Base-by-base conservation (phyloP, 2,113 vertebrate genomes). In the Rhagologus leucostigma region DNA sequence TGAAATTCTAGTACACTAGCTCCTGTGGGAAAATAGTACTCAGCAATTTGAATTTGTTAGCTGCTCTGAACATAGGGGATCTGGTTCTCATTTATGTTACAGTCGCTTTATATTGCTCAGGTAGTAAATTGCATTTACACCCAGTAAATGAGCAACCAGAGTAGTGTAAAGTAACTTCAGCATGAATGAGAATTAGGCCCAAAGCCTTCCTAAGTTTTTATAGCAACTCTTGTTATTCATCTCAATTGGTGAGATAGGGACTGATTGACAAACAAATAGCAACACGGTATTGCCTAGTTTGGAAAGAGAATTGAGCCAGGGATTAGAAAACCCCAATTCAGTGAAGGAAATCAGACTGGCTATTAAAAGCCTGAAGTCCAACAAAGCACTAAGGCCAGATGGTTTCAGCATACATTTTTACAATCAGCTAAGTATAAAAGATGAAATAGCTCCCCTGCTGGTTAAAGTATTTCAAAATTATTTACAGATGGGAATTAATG, bases 401-500 rank as follows among this genome's bases (percentile, higher is more conserved):
- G 97, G 97, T 95, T 98, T 96, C 93, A 95, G 93, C 81, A 81
- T 84, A 94, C 81, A 92, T 97, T 84, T 97, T 97, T 97, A 95
- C 96, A 97, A 97, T 97, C 95, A 91, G 94, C 88, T 95, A 96
- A 97, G 90, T 92, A 96, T 90, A 97, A 97, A 97, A 94, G 91
- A 97, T 92, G 94, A 96, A 97, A 97, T 92, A 92, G 91, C 89
- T 97, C 97, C 96, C 96, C 93, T 95, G 96, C 89, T 97, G 96
- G 84, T 92, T 93, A 90, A 95, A 94, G 84, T 90, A 86, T 96
- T 98, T 96, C 95, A 97, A 93, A 95, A 96, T 90, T 96, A 96
- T 97, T 97, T 97, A 90, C 90, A 97, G 86, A 95, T 95, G 96
- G 95, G 93, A 98, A 97, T 97, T 97, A 95, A 97, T 81, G 93